Conservation (phyloP, 2,797 vertebrate species). For the Chromis chromis region DNA sequence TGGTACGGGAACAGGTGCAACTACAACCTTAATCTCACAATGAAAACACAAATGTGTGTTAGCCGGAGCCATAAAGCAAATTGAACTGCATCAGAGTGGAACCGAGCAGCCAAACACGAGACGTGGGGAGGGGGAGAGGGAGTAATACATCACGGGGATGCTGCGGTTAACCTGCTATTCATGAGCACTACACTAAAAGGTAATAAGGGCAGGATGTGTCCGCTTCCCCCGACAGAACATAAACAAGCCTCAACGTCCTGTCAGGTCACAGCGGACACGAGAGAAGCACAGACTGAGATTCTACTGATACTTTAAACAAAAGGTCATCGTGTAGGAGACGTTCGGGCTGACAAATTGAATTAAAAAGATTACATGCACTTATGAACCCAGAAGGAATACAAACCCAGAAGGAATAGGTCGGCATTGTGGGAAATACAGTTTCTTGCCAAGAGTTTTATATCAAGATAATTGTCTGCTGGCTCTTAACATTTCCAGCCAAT, state of each 20-base stretch:
- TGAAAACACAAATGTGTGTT: constrained; percentile 52
- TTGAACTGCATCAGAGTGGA: constrained; percentile 64
- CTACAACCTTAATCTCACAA: constrained; percentile 61
- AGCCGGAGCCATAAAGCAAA: constrained; percentile 61
- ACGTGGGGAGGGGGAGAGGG: not conserved
- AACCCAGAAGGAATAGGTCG: not conserved
- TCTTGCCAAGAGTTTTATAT: too few relatives aligned
- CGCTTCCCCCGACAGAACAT: constrained; percentile 19
- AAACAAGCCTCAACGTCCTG: constrained; percentile 37
- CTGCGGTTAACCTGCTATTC: constrained; percentile 48
- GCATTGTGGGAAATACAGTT: too few relatives aligned
- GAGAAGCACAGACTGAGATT: not conserved
- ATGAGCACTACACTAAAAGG: constrained; percentile 44
- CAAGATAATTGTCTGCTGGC: not conserved
- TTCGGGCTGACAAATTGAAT: constrained; percentile 3
- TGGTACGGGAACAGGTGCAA: constrained; percentile 39
- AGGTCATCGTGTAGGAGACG: constrained; percentile 17
- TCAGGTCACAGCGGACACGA: constrained; percentile 14
- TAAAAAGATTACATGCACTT: not conserved
- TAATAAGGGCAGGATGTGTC: constrained; percentile 43
- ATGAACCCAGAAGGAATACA: not conserved
- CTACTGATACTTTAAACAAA: not conserved
- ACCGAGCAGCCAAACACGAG: constrained; percentile 39
- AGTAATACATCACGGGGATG: constrained; percentile 51
- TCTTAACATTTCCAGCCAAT: not conserved